Base-by-base conservation (phyloP, 92 coral and sea anemone genomes). In the Epizoanthus ramosus region DNA sequence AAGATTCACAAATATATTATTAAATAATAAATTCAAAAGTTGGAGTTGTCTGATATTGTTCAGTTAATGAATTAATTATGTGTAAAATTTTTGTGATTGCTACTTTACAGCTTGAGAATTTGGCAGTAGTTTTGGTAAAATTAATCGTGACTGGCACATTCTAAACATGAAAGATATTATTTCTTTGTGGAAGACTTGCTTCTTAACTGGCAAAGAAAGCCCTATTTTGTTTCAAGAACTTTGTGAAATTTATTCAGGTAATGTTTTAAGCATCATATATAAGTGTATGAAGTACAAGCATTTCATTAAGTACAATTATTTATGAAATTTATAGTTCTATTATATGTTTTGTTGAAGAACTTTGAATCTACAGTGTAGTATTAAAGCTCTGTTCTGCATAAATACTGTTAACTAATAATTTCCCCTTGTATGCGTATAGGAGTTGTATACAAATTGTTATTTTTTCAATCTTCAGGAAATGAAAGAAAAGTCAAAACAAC, bases 141-240 rank as follows among this genome's bases (percentile, higher is more conserved):
- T 24, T 73, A 73, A 25, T 25, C 57, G 15, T 28, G 22, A 17
- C 22, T 41, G 43, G 3, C 3, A 37, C 43, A 39, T 61, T 77
- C 41, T 23, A 22, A 77, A 23, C 22, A 77, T 77, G 82, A 61
- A 22, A 57, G 57, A 61, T 21, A 22, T 59, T 61, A 8, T 60
- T 61, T 77, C 82, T 77, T 77, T 77, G 68, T 77, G 82, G 70
- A 77, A 60, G 28, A 77, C 82, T 35, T 77, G 81, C 57, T 76
- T 61, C 47, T 77, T 77, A 15, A 60, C 82, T 41, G 41, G 45
- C 17, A 77, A 43, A n/a, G 58, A 77, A 63, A 21, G 68, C 45
- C 37, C 39, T 5, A 35, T 61, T 59, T 61, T 77, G 39, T 61
- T 77, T 12, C 71, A 61, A 61, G 58, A 53, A 16, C 22, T 31